Evolutionary conservation across 2,113 vertebrate genomes (phyloP).

Genomic region (Aldabrachelys gigantea): DNA sequence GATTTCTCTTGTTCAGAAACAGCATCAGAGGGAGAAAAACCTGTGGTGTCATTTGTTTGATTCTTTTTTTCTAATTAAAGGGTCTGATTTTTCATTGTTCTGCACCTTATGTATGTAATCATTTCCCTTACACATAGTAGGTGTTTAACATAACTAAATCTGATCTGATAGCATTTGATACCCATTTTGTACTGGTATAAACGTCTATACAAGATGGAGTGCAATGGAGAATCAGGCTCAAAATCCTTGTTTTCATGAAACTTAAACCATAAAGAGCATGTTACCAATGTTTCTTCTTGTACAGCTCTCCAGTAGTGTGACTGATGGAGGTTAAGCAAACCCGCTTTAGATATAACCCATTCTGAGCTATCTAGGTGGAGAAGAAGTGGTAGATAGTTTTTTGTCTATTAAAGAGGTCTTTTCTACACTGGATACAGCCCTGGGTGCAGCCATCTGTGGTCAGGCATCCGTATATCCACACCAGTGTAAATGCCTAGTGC

Average conservation of each 20-base stretch:
- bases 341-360: not conserved
- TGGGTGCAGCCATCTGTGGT: not conserved
- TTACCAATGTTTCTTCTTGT: not conserved
- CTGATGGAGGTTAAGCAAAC: not conserved
- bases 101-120: not conserved
- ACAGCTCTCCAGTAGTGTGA: not conserved
- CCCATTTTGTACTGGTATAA: not conserved
- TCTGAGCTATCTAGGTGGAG: not conserved
- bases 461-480: not conserved
- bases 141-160: not conserved
- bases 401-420: fast-evolving
- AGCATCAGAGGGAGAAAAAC: not conserved
- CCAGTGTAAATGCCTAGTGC: not conserved
- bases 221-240: not conserved
- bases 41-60: not conserved
- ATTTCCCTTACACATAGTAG: not conserved
- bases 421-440: not conserved
- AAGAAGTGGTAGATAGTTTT: not conserved
- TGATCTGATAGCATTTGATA: not conserved
- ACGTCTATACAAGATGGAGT: not conserved
- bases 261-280: not conserved
- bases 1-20: not conserved
- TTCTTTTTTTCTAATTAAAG: not conserved
- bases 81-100: not conserved
- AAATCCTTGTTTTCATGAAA: not conserved